These are phyloP conservation scores for Cyphomyrus discorhynchus DNA, from an alignment of 2,113 vertebrate species.

Conservation along the genomic window DNA sequence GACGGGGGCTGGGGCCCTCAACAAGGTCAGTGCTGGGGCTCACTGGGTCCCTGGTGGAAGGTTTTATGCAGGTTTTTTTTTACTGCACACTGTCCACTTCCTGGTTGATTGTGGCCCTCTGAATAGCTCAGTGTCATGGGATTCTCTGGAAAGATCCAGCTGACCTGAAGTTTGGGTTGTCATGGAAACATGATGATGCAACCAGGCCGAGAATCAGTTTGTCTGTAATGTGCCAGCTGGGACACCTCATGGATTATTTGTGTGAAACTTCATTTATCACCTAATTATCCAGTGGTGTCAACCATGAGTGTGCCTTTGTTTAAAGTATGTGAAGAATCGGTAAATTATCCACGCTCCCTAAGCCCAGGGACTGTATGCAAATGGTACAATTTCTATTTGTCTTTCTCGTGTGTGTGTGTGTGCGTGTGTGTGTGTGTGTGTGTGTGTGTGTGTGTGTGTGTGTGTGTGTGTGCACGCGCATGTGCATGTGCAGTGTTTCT, in stretches of 20 bases:
- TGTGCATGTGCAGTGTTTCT: not conserved
- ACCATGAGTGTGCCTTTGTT: not conserved
- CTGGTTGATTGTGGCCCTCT: not conserved
- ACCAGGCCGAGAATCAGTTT: not conserved
- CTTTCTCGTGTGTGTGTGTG: too few relatives aligned
- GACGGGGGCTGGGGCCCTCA: constrained; percentile 70
- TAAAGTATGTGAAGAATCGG: not conserved
- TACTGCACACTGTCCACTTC: not conserved
- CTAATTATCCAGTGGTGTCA: not conserved
- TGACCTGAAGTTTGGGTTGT: not conserved
- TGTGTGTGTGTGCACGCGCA: not conserved
- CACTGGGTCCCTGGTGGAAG: not conserved
- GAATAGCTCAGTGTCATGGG: not conserved
- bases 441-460: too few relatives aligned
- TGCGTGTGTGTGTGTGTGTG: too few relatives aligned
- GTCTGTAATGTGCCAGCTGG: not conserved
- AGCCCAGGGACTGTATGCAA: not conserved
- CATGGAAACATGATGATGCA: not conserved
- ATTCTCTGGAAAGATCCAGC: not conserved
- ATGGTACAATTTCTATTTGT: not conserved
- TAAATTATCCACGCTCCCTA: not conserved
- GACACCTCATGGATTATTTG: not conserved
- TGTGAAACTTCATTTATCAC: not conserved
- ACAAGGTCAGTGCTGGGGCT: constrained; percentile 57
- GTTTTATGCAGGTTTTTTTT: not conserved